These are phyloP conservation scores for Meteorus cinctellus DNA, from an alignment of 2,888 invertebrate species.

Conservation along the genomic window DNA sequence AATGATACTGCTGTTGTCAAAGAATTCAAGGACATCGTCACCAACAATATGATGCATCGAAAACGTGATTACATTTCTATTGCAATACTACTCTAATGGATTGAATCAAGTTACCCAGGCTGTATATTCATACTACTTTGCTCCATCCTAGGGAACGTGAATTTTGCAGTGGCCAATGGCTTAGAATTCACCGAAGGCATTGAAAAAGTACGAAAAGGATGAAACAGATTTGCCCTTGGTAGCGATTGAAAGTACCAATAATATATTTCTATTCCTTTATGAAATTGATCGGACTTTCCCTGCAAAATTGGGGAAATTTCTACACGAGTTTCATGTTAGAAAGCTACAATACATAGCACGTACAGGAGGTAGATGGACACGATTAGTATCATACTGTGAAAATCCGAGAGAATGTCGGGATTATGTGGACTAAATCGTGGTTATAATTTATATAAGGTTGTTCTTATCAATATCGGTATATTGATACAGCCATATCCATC, in stretches of 20 bases:
- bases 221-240: conserved; percentile 93
- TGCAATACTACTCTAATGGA: background rate
- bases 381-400: conserved; percentile 57
- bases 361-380: conserved; percentile 67
- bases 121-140: background rate
- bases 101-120: background rate
- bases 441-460: background rate
- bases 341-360: conserved; percentile 98
- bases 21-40: conserved; percentile 87
- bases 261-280: conserved; percentile 97
- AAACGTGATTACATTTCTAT: conserved; percentile 83
- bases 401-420: background rate
- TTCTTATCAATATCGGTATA: background rate
- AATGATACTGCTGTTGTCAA: conserved; percentile 89
- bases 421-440: background rate
- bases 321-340: conserved; percentile 94
- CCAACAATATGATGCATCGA: conserved; percentile 85
- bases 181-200: conserved; percentile 97
- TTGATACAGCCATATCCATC: no score
- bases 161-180: conserved; percentile 98
- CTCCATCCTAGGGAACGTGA: conserved; percentile 85
- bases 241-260: conserved; percentile 98
- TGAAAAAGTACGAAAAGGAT: conserved; percentile 95
- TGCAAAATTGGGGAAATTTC: conserved; percentile 89
- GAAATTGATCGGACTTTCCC: conserved; percentile 86